These are phyloP conservation scores for Setipinna tenuifilis DNA, from an alignment of 2,797 vertebrate genomes.

Conservation along the genomic window DNA sequence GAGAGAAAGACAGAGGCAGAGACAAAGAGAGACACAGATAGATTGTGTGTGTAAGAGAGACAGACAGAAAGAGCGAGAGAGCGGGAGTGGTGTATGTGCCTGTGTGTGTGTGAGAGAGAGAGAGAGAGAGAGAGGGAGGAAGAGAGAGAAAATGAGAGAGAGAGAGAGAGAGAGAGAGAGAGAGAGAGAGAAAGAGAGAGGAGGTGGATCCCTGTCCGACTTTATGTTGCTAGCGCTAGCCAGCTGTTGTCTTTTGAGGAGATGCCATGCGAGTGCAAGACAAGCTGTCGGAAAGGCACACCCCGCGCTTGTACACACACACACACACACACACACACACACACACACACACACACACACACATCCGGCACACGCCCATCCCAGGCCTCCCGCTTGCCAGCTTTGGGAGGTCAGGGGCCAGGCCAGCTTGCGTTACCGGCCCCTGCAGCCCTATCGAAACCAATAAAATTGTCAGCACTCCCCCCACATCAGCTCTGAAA, in stretches of 20 bases:
- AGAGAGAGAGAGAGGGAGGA: no score
- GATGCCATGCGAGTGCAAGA: conserved; percentile 39
- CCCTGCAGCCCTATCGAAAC: background rate
- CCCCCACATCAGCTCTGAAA: background rate
- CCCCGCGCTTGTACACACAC: conserved; percentile 28
- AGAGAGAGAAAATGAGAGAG: background rate
- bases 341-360: background rate
- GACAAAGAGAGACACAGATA: no score
- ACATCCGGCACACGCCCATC: no score
- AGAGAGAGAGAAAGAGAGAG: conserved; percentile 50
- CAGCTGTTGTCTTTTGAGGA: conserved; percentile 46
- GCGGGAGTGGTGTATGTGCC: no score
- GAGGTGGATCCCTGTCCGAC: conserved; percentile 64
- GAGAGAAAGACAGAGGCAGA: no score
- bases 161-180: conserved; percentile 31
- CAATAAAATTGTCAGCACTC: background rate
- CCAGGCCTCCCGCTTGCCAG: no score
- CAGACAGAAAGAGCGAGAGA: no score
- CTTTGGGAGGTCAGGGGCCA: no score
- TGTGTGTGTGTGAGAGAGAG: no score
- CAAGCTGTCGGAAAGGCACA: conserved; percentile 56
- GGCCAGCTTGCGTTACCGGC: background rate
- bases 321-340: conserved; percentile 16
- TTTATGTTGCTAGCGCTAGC: conserved; percentile 52
- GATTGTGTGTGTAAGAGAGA: no score